These are phyloP conservation scores for Ypsolopha sequella DNA, from an alignment of 2,888 invertebrate species.

Conservation along the genomic window DNA sequence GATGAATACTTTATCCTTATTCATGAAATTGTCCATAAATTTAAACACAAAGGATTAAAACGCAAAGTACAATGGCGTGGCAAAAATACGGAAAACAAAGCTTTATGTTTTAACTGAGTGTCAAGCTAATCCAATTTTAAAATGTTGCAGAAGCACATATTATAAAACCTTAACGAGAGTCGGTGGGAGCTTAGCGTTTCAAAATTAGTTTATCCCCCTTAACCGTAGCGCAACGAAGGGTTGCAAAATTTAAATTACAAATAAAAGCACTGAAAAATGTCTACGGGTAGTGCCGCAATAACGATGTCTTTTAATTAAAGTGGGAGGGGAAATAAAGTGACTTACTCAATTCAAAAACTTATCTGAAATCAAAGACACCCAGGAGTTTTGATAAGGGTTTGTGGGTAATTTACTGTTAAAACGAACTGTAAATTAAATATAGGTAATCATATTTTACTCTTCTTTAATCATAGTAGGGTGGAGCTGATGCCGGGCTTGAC, in stretches of 20 bases:
- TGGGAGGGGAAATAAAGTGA: conserved; percentile 63
- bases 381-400: conserved; percentile 26
- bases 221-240: conserved; percentile 58
- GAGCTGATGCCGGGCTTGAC: too few species aligned
- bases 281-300: conserved; percentile 65
- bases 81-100: conserved; percentile 14
- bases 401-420: not conserved
- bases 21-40: conserved; percentile 11
- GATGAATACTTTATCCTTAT: conserved; percentile 14
- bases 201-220: conserved; percentile 68
- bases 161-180: conserved; percentile 45
- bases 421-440: too few species aligned
- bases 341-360: conserved; percentile 47
- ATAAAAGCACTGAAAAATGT: conserved; percentile 70
- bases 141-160: conserved; percentile 54
- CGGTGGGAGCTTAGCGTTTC: conserved; percentile 63
- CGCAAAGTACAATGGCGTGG: not conserved
- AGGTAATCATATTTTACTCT: too few species aligned
- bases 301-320: conserved; percentile 68
- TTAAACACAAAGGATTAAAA: conserved; percentile 10
- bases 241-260: conserved; percentile 71
- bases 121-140: conserved; percentile 53
- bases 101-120: conserved; percentile 23
- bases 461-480: too few species aligned
- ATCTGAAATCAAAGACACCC: conserved; percentile 27